Evolutionary conservation across 2,113 vertebrate genomes (phyloP).

Genomic region (Dermatemys mawii): DNA sequence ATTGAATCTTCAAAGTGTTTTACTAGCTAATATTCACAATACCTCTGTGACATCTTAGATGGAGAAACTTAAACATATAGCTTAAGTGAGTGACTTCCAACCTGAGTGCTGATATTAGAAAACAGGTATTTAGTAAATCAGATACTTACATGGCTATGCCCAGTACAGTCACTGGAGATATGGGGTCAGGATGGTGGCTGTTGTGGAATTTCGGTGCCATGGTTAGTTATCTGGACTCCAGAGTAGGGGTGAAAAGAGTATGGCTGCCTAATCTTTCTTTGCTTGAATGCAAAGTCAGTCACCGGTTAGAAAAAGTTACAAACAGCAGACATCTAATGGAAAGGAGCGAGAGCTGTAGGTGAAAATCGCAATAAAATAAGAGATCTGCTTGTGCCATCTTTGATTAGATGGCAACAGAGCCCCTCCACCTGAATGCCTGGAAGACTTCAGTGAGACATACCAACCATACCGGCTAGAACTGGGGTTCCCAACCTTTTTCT

Average conservation of each 20-base stretch:
- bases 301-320: not conserved
- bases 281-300: accelerated
- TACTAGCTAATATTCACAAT: conserved; percentile 27
- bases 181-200: accelerated
- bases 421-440: not conserved
- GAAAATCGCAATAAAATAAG: not conserved
- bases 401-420: not conserved
- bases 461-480: not conserved
- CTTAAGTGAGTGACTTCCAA: not conserved
- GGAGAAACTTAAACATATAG: accelerated
- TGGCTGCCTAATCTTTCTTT: not conserved
- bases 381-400: not conserved
- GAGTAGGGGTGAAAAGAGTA: not conserved
- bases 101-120: not conserved
- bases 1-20: conserved; percentile 44
- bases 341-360: not conserved
- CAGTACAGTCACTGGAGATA: accelerated
- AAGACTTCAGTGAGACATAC: not conserved
- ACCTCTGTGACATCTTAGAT: conserved; percentile 2
- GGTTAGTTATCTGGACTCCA: accelerated
- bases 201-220: not conserved
- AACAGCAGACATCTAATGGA: accelerated
- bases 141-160: accelerated
- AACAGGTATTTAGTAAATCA: not conserved
- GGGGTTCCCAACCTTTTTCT: not conserved